Evolutionary conservation across 1,140 invertebrate genomes (phyloP).

Genomic region (Sipha flava): DNA sequence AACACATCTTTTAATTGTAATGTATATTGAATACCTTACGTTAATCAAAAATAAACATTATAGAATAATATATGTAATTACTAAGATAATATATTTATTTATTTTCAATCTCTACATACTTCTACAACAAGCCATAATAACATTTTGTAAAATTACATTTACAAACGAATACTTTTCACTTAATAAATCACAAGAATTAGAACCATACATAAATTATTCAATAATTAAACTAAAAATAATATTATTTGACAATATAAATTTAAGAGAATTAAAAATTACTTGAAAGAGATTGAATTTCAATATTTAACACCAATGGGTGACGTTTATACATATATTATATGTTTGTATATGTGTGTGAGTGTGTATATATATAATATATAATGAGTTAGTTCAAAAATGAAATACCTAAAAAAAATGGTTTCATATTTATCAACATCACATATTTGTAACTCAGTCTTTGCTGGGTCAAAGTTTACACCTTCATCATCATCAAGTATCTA

Average conservation of each 20-base stretch:
- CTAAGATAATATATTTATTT: not conserved
- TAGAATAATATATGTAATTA: not conserved
- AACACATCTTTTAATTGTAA: not conserved
- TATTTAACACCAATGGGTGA: not conserved
- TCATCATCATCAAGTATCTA: not conserved
- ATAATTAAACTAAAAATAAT: not conserved
- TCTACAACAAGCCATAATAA: not conserved
- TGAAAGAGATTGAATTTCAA: not conserved
- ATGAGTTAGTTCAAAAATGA: not conserved
- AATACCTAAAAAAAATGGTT: not conserved
- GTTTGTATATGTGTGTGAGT: too few relatives aligned
- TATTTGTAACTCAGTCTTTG: conserved; percentile 20
- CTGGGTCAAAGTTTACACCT: not conserved
- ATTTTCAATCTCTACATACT: not conserved
- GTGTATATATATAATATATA: not conserved
- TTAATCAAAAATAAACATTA: not conserved
- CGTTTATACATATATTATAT: not conserved
- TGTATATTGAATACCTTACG: not conserved
- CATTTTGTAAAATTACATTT: not conserved
- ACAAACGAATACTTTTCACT: not conserved
- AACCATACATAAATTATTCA: not conserved
- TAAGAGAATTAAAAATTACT: not conserved
- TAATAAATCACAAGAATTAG: not conserved
- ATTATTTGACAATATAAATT: not conserved
- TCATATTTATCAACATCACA: conserved; percentile 21